These are phyloP conservation scores for Myanophis thanlyinensis DNA, from an alignment of 2,113 vertebrate species.

Conservation along the genomic window DNA sequence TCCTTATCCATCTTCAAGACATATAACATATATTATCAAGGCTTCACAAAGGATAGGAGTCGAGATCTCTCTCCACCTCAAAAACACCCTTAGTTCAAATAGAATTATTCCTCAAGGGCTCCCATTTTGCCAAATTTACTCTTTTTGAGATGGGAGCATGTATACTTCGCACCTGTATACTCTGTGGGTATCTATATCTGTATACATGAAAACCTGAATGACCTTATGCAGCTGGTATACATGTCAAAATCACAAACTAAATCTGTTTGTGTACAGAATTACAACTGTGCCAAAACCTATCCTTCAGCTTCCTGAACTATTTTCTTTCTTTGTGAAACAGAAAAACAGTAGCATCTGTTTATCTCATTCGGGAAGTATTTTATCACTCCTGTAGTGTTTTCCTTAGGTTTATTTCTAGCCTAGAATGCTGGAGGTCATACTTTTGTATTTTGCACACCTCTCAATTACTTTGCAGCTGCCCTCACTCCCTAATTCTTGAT, in stretches of 20 bases:
- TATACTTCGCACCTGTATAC: not conserved
- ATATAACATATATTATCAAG: not conserved
- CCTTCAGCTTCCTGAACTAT: not conserved
- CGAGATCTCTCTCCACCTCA: not conserved
- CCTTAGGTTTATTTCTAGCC: not conserved
- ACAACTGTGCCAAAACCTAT: not conserved
- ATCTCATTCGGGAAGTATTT: not conserved
- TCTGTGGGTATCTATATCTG: not conserved
- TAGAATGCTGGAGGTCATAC: not conserved
- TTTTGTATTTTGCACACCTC: not conserved
- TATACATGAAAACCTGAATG: not conserved
- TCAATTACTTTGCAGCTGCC: not conserved
- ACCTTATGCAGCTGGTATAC: not conserved
- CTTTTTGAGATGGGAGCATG: not conserved
- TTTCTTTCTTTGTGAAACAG: not conserved
- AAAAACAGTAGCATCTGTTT: not conserved
- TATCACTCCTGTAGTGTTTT: not conserved
- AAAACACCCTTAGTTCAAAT: not conserved
- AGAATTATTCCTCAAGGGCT: not conserved
- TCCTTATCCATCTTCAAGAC: not conserved
- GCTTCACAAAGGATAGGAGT: not conserved
- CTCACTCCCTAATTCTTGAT: not conserved
- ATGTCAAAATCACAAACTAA: not conserved
- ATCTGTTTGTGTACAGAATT: not conserved
- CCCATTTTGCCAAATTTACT: not conserved